Evolutionary conservation across 2,797 vertebrate genomes (phyloP), one percentile per base, ranked within the genome.

Genomic region (Caiman crocodilus): DNA sequence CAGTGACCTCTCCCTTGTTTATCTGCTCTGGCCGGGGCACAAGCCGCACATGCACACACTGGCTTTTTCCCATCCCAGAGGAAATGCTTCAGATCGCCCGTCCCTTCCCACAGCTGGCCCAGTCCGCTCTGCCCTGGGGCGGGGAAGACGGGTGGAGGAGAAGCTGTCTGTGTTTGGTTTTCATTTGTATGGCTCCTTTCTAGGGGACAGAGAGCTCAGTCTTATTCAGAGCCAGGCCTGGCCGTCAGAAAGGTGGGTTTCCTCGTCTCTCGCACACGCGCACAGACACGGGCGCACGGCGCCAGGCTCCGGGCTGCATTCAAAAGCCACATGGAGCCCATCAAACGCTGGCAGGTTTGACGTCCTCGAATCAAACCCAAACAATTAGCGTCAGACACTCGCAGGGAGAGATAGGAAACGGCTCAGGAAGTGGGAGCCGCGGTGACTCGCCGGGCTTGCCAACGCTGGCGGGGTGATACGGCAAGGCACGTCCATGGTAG

Each of bases 1-100:
- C 1, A 76, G 42, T 79, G 85, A 82, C 90, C 85, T 90, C 95
- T 95, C 77, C 87, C 82, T 95, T 95, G 78, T 90, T 94, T 95
- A 87, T 78, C 81, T 59, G 86, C 85, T 79, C 69, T 4, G 59
- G 56, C 57, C 15, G 20, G 83, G 23, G 30, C 0, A 0, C 65
- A 89, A 94, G 73, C 69, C 71, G 11, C 0, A 42, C 90, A 61
- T 1, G 0, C 81, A 86, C 83, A 12, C 1, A 20, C 76, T 6
- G 84, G 75, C 79, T 60, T 71, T 50, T 87, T 88, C 74, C 64
- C 0, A 2, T 35, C 4, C 71, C 28, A 35, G 55, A 69, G 61
- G 26, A 82, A 12, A 23, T 56, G 30, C n/a, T 67, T 32, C 17
- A 55, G 42, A 32, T 35, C 20, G 42, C 55, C 28, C 65, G 23